A percentile compares a stretch with the other conserved stretches of the same genome.
These are phyloP conservation scores for Darevskia mixta DNA, from an alignment of 2,797 vertebrate species.

Conservation along the genomic window DNA sequence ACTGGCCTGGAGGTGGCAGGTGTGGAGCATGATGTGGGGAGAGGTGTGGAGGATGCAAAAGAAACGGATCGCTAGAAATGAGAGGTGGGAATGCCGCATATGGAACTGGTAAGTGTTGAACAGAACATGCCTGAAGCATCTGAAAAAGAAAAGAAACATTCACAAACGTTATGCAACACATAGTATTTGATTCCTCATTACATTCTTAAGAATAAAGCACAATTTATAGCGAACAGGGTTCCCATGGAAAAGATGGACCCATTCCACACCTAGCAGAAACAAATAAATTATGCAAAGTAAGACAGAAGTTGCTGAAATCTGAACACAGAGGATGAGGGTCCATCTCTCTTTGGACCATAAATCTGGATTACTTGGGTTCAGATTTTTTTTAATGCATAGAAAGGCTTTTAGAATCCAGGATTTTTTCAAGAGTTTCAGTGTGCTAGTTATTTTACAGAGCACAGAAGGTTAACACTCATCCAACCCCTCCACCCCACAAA, in stretches of 20 bases:
- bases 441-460: neutral
- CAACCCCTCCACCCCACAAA: neutral
- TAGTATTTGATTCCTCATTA: neutral
- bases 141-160: slow-evolving; percentile 71
- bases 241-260: neutral
- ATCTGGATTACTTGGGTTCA: neutral
- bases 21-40: slow-evolving; percentile 91
- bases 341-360: neutral
- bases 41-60: slow-evolving; percentile 92
- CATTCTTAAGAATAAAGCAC: slow-evolving; percentile 8
- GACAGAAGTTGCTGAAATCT: too few species aligned
- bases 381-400: neutral
- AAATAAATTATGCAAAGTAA: neutral
- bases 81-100: slow-evolving; percentile 94
- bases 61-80: slow-evolving; percentile 94
- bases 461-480: neutral
- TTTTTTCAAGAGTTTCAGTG: neutral
- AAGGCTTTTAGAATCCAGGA: too few species aligned
- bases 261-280: neutral
- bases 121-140: slow-evolving; percentile 96
- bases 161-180: slow-evolving; percentile 28
- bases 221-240: neutral
- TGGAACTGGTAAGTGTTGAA: slow-evolving; percentile 95
- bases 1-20: slow-evolving; percentile 91
- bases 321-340: neutral